Evolutionary conservation across 2,888 invertebrate genomes (phyloP).

Genomic region (Apotomis capreana): DNA sequence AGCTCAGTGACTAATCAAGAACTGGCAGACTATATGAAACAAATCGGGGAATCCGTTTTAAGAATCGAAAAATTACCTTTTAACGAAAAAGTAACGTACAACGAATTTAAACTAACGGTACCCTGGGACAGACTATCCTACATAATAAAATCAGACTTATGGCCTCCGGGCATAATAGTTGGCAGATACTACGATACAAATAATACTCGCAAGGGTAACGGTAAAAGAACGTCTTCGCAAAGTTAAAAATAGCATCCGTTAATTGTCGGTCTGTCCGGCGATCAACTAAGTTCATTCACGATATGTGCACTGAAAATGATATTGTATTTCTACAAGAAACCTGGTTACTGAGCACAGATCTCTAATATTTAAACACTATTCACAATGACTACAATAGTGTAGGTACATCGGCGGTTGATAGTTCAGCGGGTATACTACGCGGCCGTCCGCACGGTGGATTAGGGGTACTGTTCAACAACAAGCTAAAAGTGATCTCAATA

Average conservation of each 20-base stretch:
- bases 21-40: slow-evolving; percentile 1
- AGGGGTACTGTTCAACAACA: background rate
- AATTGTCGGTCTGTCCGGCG: slow-evolving; percentile 2
- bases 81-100: slow-evolving; percentile 1
- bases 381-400: background rate
- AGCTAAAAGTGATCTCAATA: slow-evolving; percentile 9
- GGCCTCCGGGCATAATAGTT: slow-evolving; percentile 12
- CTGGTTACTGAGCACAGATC: background rate
- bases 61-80: slow-evolving; percentile 5
- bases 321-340: background rate
- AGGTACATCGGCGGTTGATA: background rate
- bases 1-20: background rate
- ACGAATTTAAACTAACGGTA: slow-evolving; percentile 2
- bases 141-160: slow-evolving; percentile 3
- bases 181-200: slow-evolving; percentile 7
- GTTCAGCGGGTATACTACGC: background rate
- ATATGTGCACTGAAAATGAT: slow-evolving; percentile 2
- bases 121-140: slow-evolving; percentile 6
- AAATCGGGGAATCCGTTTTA: background rate
- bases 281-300: slow-evolving; percentile 8
- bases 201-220: slow-evolving; percentile 15
- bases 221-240: background rate
- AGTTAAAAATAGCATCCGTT: slow-evolving; percentile 1
- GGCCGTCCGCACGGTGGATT: background rate
- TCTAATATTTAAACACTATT: slow-evolving; percentile 5